Evolutionary conservation across 2,113 vertebrate species (phyloP).

Genomic region (Saccopteryx leptura): DNA sequence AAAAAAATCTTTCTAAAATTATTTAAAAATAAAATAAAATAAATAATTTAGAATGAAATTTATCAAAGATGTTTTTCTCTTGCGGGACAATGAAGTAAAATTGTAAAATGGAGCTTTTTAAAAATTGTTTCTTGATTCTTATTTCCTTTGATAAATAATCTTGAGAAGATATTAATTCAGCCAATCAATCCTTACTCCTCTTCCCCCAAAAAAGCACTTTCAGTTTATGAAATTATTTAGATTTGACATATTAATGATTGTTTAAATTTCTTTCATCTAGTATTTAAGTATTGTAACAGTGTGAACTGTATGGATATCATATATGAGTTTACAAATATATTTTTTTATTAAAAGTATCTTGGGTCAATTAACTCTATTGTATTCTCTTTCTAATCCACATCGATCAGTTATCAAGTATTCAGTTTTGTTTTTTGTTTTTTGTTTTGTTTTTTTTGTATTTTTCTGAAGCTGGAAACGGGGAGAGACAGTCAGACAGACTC

Average conservation of each 20-base stretch:
- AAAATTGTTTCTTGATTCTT: slow-evolving; percentile 34
- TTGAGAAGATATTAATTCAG: slow-evolving; percentile 17
- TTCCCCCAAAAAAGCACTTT: not conserved
- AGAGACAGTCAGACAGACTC: no score
- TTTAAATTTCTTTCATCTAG: not conserved
- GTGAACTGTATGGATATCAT: not conserved
- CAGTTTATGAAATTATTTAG: not conserved
- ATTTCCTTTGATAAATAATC: slow-evolving; percentile 20
- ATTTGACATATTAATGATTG: slow-evolving; percentile 28
- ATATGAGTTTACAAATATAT: not conserved
- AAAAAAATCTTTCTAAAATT: no score
- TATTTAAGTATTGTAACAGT: not conserved
- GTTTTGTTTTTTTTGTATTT: no score
- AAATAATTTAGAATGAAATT: not conserved
- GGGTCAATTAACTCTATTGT: slow-evolving; percentile 31
- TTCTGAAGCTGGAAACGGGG: no score
- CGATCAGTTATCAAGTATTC: slow-evolving; percentile 37
- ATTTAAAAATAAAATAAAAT: no score
- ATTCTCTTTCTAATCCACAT: slow-evolving; percentile 40
- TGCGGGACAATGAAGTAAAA: not conserved
- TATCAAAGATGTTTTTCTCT: not conserved
- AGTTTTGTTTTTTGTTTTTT: no score
- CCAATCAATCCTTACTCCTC: not conserved
- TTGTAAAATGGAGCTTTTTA: not conserved
- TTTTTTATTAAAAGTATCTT: slow-evolving; percentile 11